phyloP scores from a whole-genome alignment of 2,888 invertebrate species.

The Rhodophaea formosa region DNA sequence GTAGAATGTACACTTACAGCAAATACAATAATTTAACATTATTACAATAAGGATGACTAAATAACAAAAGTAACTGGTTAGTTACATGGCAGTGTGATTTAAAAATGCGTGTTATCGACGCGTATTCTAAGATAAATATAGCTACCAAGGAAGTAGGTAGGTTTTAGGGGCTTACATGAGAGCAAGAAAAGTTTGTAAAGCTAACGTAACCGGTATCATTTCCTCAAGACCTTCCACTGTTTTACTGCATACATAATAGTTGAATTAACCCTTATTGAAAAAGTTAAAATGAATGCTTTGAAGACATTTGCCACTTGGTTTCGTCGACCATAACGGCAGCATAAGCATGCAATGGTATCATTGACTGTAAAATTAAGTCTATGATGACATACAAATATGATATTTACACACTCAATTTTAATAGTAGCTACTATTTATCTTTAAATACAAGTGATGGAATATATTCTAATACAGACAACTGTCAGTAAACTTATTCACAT shows the following conservation, averaged over 20 bases:
- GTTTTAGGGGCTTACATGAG: too few relatives aligned
- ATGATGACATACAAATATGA: background rate
- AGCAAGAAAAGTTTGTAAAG: too few relatives aligned
- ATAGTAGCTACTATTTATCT: conserved; percentile 10
- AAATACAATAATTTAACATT: conserved; percentile 51
- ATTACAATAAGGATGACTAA: conserved; percentile 36
- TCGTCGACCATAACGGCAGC: background rate
- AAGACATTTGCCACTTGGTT: too few relatives aligned
- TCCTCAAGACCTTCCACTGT: too few relatives aligned
- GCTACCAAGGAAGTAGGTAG: background rate
- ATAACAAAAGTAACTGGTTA: conserved; percentile 35
- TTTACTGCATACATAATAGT: too few relatives aligned
- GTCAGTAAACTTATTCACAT: conserved; percentile 9
- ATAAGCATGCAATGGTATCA: background rate
- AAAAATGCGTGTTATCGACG: conserved; percentile 25
- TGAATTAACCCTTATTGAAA: background rate
- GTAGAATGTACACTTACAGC: conserved; percentile 58
- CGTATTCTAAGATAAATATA: conserved; percentile 18
- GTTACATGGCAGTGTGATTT: conserved; percentile 44
- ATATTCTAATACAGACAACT: background rate
- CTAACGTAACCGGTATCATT: too few relatives aligned
- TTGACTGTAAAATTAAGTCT: background rate
- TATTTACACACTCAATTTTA: too few relatives aligned
- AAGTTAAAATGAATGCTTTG: background rate
- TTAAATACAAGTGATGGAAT: conserved; percentile 4